Evolutionary conservation across 1,140 invertebrate genomes (phyloP).

Genomic region (Lutraria rhynchaena): DNA sequence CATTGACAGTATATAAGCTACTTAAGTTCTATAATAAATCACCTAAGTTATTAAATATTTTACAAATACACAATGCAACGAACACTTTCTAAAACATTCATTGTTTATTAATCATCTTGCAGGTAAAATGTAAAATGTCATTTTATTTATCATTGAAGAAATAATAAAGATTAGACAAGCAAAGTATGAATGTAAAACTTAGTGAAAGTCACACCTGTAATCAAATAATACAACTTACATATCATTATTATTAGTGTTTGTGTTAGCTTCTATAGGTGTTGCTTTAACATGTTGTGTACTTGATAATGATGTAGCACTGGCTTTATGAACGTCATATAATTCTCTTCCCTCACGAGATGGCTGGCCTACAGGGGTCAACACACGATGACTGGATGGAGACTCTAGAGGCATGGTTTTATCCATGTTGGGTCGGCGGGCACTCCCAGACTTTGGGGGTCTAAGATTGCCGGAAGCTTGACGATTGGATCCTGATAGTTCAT

Average conservation of each 20-base stretch:
- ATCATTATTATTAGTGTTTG: slow-evolving; percentile 19
- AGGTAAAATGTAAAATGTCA: too few species aligned
- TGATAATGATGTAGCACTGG: slow-evolving; percentile 29
- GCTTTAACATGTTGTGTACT: not conserved
- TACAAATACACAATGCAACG: too few species aligned
- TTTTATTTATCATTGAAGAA: not conserved
- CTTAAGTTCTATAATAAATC: too few species aligned
- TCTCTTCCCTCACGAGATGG: slow-evolving; percentile 17
- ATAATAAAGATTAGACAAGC: too few species aligned
- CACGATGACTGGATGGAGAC: slow-evolving; percentile 25
- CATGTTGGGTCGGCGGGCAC: not conserved
- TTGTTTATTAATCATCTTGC: too few species aligned
- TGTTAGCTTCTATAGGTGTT: slow-evolving; percentile 23
- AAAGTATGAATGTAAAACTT: too few species aligned
- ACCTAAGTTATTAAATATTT: too few species aligned
- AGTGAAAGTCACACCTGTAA: too few species aligned
- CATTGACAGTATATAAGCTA: too few species aligned
- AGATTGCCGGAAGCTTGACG: slow-evolving; percentile 21
- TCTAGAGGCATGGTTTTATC: slow-evolving; percentile 31
- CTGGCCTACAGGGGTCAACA: slow-evolving; percentile 9
- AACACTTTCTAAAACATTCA: too few species aligned
- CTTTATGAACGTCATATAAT: slow-evolving; percentile 41
- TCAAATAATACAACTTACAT: slow-evolving; percentile 17
- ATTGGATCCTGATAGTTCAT: slow-evolving; percentile 31
- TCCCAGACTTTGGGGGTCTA: slow-evolving; percentile 30